A percentile compares a stretch with the other conserved stretches of the same genome.
These are phyloP conservation scores for Gnathonemus longibarbis DNA, from an alignment of 2,113 vertebrate genomes.

Conservation along the genomic window DNA sequence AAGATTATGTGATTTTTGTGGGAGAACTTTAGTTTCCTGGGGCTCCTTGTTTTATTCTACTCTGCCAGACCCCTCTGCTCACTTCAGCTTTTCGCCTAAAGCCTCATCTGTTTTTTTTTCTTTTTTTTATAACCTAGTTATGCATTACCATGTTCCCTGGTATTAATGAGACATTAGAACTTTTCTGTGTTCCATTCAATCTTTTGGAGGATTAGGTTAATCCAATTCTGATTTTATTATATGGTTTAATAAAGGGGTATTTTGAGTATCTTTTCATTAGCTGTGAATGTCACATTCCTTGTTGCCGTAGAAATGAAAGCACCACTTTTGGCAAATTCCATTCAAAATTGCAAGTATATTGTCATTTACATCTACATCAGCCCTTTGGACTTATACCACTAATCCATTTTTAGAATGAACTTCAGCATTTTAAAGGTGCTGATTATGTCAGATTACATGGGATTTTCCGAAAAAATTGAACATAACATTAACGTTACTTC, in stretches of 20 bases:
- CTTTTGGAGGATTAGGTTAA: slow-evolving; percentile 31
- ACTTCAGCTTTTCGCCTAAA: neutral
- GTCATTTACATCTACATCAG: slow-evolving; percentile 47
- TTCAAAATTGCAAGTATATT: slow-evolving; percentile 30
- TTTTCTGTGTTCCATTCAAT: slow-evolving; percentile 28
- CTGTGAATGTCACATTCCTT: slow-evolving; percentile 32
- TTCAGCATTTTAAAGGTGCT: slow-evolving; percentile 31
- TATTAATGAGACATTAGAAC: slow-evolving; percentile 18
- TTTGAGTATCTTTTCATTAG: slow-evolving; percentile 26
- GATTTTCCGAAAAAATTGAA: slow-evolving; percentile 15
- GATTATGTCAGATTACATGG: slow-evolving; percentile 34
- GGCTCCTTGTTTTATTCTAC: neutral
- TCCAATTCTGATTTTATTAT: slow-evolving; percentile 30
- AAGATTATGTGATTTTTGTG: neutral
- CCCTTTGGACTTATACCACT: slow-evolving; percentile 32
- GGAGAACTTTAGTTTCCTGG: neutral
- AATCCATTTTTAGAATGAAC: slow-evolving; percentile 32
- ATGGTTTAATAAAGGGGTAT: slow-evolving; percentile 28
- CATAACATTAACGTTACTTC: slow-evolving; percentile 25
- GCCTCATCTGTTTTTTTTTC: neutral
- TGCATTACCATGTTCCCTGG: neutral
- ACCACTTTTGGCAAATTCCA: slow-evolving; percentile 24
- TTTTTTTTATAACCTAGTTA: neutral
- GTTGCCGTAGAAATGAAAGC: slow-evolving; percentile 38
- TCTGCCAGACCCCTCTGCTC: neutral